Evolutionary conservation across 2,113 vertebrate species (phyloP).

Genomic region (Ammospiza caudacuta): DNA sequence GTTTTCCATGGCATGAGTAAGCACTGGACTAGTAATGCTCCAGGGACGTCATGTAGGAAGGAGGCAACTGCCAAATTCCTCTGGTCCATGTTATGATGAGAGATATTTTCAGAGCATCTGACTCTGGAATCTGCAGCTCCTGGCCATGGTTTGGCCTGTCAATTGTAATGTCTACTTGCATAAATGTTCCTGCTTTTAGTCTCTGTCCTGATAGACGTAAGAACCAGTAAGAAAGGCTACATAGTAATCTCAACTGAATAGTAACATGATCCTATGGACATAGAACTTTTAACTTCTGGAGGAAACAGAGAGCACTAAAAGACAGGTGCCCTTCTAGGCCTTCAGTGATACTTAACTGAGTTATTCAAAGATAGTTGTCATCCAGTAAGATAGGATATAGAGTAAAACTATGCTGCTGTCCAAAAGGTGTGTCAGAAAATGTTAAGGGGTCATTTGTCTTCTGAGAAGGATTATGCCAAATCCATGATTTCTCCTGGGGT

Average conservation of each 20-base stretch:
- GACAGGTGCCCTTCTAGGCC: neutral
- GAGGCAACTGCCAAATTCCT: neutral
- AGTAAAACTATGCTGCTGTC: neutral
- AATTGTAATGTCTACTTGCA: neutral
- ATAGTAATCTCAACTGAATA: neutral
- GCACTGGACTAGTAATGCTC: neutral
- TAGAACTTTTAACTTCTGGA: neutral
- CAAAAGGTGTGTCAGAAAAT: neutral
- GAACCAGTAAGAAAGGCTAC: neutral
- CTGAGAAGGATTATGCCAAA: neutral
- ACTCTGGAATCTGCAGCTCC: neutral
- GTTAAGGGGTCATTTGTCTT: neutral
- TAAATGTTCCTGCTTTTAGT: neutral
- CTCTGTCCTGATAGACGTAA: neutral
- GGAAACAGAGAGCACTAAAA: neutral
- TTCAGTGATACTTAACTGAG: neutral
- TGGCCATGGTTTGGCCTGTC: neutral
- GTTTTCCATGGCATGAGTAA: slow-evolving; percentile 27
- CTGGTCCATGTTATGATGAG: neutral
- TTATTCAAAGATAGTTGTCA: neutral
- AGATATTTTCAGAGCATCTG: neutral
- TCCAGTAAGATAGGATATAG: neutral
- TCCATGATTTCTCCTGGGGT: neutral
- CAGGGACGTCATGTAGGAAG: neutral
- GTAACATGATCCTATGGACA: neutral